Evolutionary conservation across 2,797 vertebrate genomes (phyloP), one percentile per base, ranked within the genome.

Genomic region (Glossophaga mutica): DNA sequence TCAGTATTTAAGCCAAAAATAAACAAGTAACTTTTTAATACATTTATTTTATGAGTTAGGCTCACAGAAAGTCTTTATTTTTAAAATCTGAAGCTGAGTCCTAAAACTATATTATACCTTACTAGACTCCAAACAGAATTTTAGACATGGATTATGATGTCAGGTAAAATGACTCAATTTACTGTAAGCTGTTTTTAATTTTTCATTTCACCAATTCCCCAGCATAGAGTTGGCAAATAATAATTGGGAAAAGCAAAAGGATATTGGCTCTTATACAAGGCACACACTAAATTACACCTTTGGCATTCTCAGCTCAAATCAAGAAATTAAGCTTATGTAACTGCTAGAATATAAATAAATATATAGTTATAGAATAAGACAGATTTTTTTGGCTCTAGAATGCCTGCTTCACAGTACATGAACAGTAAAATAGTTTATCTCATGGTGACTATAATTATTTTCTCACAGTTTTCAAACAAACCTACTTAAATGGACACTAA

Each of bases 381-480:
- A 92, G 73, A 77, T 59, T 94, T 68, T 95, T 94, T 74, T 85
- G 82, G 78, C 44, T 94, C 65, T 90, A 85, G 94, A 94, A 96
- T 71, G 52, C 48, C 95, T 97, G 65, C 70, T 97, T 97, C 91
- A 96, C 85, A 97, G 73, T 95, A 96, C 88, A 91, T 87, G 71
- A 96, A 94, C 68, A 96, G 7, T 92, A 91, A 95, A 93, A 92
- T 89, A 90, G 87, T 92, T 90, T 96, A 86, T 42, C 24, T 96
- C 57, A 73, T 79, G 26, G 52, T 96, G 46, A 92, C 42, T 94
- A 22, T 70, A 92, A 67, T 90, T 19, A 74, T 96, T 90, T 95
- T 96, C 89, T 97, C 67, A 79, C 92, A 97, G 34, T 94, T 98
- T 92, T 97, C 88, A 91, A 96, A 97, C 88, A 97, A 94, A 96